phyloP scores from a whole-genome alignment of 2,888 invertebrate species.

The Tiliacea aurago region DNA sequence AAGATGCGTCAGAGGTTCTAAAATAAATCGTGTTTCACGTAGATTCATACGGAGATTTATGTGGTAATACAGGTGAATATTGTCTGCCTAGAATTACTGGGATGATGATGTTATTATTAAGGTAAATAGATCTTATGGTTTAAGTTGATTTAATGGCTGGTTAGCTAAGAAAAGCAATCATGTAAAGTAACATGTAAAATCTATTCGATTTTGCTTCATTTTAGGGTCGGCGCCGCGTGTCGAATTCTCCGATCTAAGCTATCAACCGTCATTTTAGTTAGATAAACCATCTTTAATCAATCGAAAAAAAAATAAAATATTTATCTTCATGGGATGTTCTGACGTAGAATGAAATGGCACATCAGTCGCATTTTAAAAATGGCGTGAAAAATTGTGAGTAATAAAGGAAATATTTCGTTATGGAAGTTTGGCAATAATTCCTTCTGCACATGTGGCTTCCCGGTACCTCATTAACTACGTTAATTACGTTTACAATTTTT shows the following conservation, averaged over 20 bases:
- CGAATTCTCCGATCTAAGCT: not conserved
- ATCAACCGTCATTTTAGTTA: not conserved
- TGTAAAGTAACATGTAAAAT: not conserved
- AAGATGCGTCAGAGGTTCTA: constrained; percentile 43
- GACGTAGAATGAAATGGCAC: not conserved
- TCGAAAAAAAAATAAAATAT: not conserved
- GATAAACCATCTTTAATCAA: not conserved
- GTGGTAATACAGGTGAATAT: constrained; percentile 28
- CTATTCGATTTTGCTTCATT: too few species aligned
- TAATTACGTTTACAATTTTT: too few species aligned
- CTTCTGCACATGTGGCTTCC: too few species aligned
- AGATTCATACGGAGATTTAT: constrained; percentile 21
- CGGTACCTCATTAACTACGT: too few species aligned
- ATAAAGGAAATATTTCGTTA: too few species aligned
- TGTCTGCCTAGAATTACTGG: not conserved
- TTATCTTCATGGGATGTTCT: not conserved
- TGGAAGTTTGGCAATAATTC: too few species aligned
- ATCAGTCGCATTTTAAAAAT: not conserved
- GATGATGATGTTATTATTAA: too few species aligned
- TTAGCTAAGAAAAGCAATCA: not conserved
- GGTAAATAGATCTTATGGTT: not conserved
- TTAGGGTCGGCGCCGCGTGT: not conserved
- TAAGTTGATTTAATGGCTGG: not conserved
- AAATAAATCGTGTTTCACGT: constrained; percentile 47
- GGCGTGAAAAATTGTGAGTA: not conserved